phyloP scores from a whole-genome alignment of 2,888 invertebrate species.

The Chloroclysta siterata region DNA sequence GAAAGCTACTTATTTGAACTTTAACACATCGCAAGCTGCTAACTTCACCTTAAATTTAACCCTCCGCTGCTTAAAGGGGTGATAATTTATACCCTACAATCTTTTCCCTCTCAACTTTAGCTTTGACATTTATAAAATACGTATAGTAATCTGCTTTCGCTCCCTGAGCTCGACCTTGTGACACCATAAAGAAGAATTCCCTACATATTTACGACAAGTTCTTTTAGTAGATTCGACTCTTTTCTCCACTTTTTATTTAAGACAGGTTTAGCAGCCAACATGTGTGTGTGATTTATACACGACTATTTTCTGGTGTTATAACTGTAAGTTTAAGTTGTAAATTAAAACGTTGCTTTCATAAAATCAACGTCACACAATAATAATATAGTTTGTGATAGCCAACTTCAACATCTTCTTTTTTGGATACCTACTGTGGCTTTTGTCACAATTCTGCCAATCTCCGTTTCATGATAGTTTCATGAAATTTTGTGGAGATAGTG shows the following conservation, averaged over 20 bases:
- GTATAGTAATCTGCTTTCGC: conserved; percentile 42
- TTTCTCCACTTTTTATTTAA: conserved; percentile 36
- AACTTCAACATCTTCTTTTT: too few species aligned
- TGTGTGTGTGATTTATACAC: conserved; percentile 34
- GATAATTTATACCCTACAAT: conserved; percentile 44
- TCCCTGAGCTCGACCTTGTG: conserved; percentile 40
- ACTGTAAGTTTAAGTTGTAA: conserved; percentile 3
- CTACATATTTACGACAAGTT: conserved; percentile 43
- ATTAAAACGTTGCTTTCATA: conserved; percentile 26
- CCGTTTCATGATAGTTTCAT: too few species aligned
- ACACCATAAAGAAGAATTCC: conserved; percentile 43
- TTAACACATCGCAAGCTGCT: conserved; percentile 32
- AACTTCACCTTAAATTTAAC: conserved; percentile 38
- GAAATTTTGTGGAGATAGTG: too few species aligned
- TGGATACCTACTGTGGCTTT: too few species aligned
- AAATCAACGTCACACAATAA: neutral
- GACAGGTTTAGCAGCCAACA: conserved; percentile 30
- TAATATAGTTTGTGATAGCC: neutral
- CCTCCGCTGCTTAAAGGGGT: conserved; percentile 37
- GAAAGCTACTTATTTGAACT: conserved; percentile 28
- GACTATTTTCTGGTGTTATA: conserved; percentile 20
- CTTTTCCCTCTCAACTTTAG: conserved; percentile 48
- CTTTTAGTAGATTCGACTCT: conserved; percentile 30
- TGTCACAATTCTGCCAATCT: too few species aligned
- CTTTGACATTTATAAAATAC: conserved; percentile 45